Conservation (phyloP, 2,888 invertebrate species). For the Uloborus plumipes region DNA sequence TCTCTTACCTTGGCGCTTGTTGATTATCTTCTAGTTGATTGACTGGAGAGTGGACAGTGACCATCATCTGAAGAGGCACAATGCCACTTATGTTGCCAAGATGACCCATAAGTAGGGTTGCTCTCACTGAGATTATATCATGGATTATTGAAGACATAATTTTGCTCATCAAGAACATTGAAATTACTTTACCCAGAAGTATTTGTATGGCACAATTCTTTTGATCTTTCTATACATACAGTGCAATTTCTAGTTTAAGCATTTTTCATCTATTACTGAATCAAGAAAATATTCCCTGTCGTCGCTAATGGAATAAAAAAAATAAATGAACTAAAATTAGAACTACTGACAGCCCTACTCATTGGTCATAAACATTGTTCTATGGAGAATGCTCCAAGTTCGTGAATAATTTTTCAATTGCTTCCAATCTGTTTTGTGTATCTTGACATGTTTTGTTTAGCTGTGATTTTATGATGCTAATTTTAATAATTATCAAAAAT, state of each 20-base stretch:
- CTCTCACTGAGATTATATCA: background rate
- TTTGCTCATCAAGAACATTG: background rate
- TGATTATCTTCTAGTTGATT: slow-evolving; percentile 62
- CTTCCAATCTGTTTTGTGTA: slow-evolving; percentile 14
- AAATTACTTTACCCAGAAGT: too few species aligned
- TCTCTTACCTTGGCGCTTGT: slow-evolving; percentile 53
- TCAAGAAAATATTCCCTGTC: too few species aligned
- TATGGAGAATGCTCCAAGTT: background rate
- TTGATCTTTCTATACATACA: too few species aligned
- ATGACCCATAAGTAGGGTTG: slow-evolving; percentile 52
- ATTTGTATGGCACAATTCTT: too few species aligned
- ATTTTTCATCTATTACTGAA: too few species aligned
- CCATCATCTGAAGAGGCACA: slow-evolving; percentile 19
- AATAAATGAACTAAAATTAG: too few species aligned
- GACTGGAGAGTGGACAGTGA: slow-evolving; percentile 43
- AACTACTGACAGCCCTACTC: slow-evolving; percentile 25
- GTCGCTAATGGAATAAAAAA: too few species aligned
- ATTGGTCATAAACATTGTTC: slow-evolving; percentile 43
- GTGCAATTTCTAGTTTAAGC: too few species aligned
- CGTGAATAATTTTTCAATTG: slow-evolving; percentile 23
- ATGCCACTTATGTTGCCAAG: slow-evolving; percentile 14
- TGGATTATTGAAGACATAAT: too few species aligned
- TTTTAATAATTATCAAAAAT: slow-evolving; percentile 40
- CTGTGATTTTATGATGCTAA: slow-evolving; percentile 27
- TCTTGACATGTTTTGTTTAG: slow-evolving; percentile 26